phyloP scores from a whole-genome alignment of 2,888 invertebrate genomes.

The Deroplatys truncata region DNA sequence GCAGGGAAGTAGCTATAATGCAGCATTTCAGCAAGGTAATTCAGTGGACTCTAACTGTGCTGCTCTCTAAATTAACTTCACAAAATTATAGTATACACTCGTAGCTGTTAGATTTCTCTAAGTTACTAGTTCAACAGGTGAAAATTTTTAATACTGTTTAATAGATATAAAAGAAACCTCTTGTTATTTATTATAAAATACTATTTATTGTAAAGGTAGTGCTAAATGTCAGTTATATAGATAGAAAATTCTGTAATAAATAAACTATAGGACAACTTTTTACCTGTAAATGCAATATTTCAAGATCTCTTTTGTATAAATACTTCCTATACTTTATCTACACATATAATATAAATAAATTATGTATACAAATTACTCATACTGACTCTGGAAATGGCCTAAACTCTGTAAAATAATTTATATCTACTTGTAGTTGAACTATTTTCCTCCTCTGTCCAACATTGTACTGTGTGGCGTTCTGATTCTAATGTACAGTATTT shows the following conservation, averaged over 20 bases:
- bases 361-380: slow-evolving; percentile 9
- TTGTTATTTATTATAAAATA: slow-evolving; percentile 8
- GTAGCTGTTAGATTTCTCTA: background rate
- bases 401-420: slow-evolving; percentile 29
- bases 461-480: slow-evolving; percentile 25
- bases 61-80: background rate
- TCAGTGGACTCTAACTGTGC: background rate
- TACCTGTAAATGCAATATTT: slow-evolving; percentile 3
- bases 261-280: background rate
- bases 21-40: background rate
- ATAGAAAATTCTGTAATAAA: background rate
- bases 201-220: slow-evolving; percentile 5
- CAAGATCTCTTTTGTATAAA: slow-evolving; percentile 17
- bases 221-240: background rate
- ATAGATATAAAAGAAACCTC: background rate
- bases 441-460: slow-evolving; percentile 21
- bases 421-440: slow-evolving; percentile 26
- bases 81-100: background rate
- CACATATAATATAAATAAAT: slow-evolving; percentile 16
- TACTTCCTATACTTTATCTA: slow-evolving; percentile 3
- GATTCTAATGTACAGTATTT: slow-evolving; percentile 30
- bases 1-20: background rate
- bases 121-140: background rate
- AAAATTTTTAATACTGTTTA: background rate
- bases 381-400: slow-evolving; percentile 29